Base-by-base conservation (phyloP, 1,140 invertebrate species). In the Camponotus floridanus region DNA sequence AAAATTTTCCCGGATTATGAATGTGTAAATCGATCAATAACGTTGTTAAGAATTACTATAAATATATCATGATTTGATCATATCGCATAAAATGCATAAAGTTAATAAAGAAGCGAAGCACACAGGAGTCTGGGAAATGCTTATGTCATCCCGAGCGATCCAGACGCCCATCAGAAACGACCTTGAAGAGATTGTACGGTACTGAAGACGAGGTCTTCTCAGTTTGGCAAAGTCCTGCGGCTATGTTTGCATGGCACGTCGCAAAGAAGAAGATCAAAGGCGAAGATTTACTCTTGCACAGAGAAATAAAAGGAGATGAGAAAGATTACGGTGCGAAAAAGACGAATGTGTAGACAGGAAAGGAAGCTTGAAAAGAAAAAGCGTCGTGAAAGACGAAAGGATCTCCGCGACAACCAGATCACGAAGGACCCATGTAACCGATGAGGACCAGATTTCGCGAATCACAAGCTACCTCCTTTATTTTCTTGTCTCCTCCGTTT, bases 331-430 rank as follows among this genome's bases (percentile, higher is more conserved):
- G 71, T 76, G 86, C n/a, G n/a, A 39, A 73, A 78, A 73, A 74
- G 33, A 70, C 64, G 61, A 68, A 67, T 57, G 59, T 78, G 85
- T 71, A 45, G 11, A 62, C 21, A 55, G 11, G 6, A 67, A 45
- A 31, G 42, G 36, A 21, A 76, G 31, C 8, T 33, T n/a, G 45
- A 61, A 42, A 68, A 7, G 76, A 2, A 13, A n/a, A 48, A 42
- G 45, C 26, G 45, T 6, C 71, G 67, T 57, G 70, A 70, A 86
- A 91, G 89, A 91, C 73, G 88, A 89, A 92, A 87, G 86, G 80
- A 18, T 4, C 15, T 0, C 73, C 83, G 64, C 26, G 81, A 88
- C 88, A 87, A 85, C 80, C 87, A 71, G 88, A 83, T 89, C 90
- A 91, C 88, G 84, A 86, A 87, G 83, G 57, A 84, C 18, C 81